Percentiles rank a stretch among this genome's conserved stretches.
phyloP scores from a whole-genome alignment of 2,113 vertebrate species.

The Entomyzon cyanotis region DNA sequence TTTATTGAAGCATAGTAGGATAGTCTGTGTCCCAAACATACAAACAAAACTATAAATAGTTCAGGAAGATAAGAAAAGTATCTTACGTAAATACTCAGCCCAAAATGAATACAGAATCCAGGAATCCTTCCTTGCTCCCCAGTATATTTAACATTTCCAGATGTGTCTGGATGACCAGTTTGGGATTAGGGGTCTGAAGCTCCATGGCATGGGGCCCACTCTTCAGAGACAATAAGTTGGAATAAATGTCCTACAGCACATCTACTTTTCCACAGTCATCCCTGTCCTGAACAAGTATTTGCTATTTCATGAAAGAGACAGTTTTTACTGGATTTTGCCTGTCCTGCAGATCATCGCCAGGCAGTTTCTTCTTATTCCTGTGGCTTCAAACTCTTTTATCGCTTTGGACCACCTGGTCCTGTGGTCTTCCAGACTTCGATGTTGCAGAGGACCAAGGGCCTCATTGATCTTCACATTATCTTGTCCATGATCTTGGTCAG shows the following conservation, averaged over 20 bases:
- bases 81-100: conserved; percentile 11
- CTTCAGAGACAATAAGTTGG: background rate
- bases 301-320: background rate
- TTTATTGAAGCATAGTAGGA: background rate
- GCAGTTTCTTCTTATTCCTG: background rate
- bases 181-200: background rate
- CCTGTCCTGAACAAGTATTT: background rate
- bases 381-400: background rate
- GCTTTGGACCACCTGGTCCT: background rate
- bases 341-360: background rate
- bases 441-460: background rate
- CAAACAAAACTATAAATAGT: conserved; percentile 58
- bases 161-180: conserved; percentile 36
- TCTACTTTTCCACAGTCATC: background rate
- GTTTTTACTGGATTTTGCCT: background rate
- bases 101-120: conserved; percentile 27
- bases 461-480: background rate
- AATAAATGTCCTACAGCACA: background rate
- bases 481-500: background rate
- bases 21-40: conserved; percentile 17
- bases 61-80: conserved; percentile 36
- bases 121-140: conserved; percentile 38
- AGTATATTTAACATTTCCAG: conserved; percentile 44
- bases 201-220: accelerated
- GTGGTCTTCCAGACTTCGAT: background rate